Evolutionary conservation across 2,113 vertebrate genomes (phyloP), one percentile per base, ranked within the genome.

Genomic region (Syrrhaptes paradoxus): DNA sequence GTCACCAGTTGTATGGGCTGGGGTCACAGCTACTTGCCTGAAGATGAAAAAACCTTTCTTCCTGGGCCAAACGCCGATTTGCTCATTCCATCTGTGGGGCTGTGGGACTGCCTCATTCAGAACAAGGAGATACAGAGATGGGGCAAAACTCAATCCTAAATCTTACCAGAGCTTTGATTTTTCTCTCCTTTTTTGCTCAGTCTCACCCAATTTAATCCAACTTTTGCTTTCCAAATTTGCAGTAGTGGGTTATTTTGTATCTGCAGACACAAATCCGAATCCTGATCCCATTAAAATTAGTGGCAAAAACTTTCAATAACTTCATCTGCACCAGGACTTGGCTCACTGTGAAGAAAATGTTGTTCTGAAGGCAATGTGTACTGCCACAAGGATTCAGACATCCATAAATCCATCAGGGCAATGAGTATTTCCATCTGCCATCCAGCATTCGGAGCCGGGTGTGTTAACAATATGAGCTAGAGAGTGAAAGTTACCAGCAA

Each of bases 401-500:
- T 15, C 66, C 71, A 95, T 96, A 96, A 96, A 96, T 96, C 94
- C 94, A 92, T 96, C 90, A 93, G 74, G 31, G 57, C 87, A 73
- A 24, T 85, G 96, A 97, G 74, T 87, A 93, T 66, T 97, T 95
- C 89, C 94, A 97, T 95, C 95, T 96, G 93, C 93, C 87, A 85
- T 58, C 78, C 95, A 88, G 73, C 72, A 80, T 84, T 91, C 80
- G 78, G 74, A 92, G 83, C 31, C 0, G 13, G 48, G 78, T 91
- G 72, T 96, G 89, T 84, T 91, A 95, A 86, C 93, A 96, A 94
- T 88, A 88, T 90, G 92, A 92, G 67, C 67, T 85, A 72, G 66
- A 92, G 94, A 97, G 91, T 85, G 96, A 96, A 96, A 97, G 96
- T 96, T 90, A 93, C 61, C 70, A 95, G 88, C 72, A 88, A 96